Base-by-base conservation (phyloP, 2,113 vertebrate species). In the Hoplias malabaricus region DNA sequence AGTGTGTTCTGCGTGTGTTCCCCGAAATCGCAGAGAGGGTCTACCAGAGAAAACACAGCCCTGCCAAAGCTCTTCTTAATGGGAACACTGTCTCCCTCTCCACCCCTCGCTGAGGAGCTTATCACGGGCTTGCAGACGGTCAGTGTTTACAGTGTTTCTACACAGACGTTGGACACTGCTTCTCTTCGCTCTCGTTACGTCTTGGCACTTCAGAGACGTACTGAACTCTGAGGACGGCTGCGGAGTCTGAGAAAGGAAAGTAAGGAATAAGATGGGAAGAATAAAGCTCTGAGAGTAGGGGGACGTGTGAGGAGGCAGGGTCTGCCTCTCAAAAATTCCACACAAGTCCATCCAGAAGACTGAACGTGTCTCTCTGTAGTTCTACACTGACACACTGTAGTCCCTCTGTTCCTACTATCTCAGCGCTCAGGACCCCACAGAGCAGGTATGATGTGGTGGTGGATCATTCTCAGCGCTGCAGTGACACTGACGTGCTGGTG, bases 71-170 rank as follows among this genome's bases (percentile, higher is more conserved):
- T 63, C 59, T n/a, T 3, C 7, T 70, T 50, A 78, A 71, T 48
- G 19, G 67, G 67, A 78, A 61, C 53, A 19, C 23, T 68, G 36
- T 42, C 19, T 19, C 53, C 66, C 56, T 69, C 66, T 69, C 59
- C 40, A 21, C 21, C 46, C 23, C 43, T 23, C 50, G 11, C 48
- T 42, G 25, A n/a, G 69, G 65, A 29, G 48, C 74, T 78, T 71
- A 78, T 78, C 67, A 6, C 53, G 67, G 31, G 23, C 76, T 63
- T 46, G 62, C 75, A 78, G 75, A 68, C 63, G 75, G 40, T 42
- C 56, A 9, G 67, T 23, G n/a, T 53, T 53, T 53, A n/a, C n/a
- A 76, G 48, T 57, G 63, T 25, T 43, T 29, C 59, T 67, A 69
- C 66, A 69, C 53, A 76, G 11, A 34, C 11, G 8, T 56, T 46